phyloP scores from a whole-genome alignment of 2,113 vertebrate genomes.

The Xyliphius kryptos region DNA sequence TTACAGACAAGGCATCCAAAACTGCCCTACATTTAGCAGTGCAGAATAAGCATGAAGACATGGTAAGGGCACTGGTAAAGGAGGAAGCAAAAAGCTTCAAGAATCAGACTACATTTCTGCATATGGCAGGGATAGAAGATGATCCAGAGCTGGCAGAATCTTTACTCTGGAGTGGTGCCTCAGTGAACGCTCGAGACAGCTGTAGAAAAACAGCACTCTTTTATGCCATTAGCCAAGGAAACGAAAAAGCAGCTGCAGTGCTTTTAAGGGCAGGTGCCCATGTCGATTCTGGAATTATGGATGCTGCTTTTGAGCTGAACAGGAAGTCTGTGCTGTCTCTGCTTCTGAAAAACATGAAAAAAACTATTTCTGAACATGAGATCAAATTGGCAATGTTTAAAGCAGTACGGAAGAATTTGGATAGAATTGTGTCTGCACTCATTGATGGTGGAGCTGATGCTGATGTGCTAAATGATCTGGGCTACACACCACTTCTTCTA shows the following conservation, averaged over 20 bases:
- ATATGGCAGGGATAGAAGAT: slow-evolving; percentile 58
- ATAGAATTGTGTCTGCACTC: slow-evolving; percentile 49
- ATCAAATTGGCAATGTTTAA: slow-evolving; percentile 61
- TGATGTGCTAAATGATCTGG: slow-evolving; percentile 51
- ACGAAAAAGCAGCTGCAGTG: slow-evolving; percentile 51
- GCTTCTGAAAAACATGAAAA: slow-evolving; percentile 51
- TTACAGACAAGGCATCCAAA: slow-evolving; percentile 50
- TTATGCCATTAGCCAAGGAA: slow-evolving; percentile 57
- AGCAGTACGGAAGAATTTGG: slow-evolving; percentile 67
- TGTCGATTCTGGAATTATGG: slow-evolving; percentile 32
- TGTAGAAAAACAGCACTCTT: slow-evolving; percentile 58
- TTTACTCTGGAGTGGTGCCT: slow-evolving; percentile 58
- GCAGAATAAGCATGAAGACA: slow-evolving; percentile 47
- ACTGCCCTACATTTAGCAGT: slow-evolving; percentile 59
- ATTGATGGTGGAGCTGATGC: slow-evolving; percentile 60
- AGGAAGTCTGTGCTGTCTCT: slow-evolving; percentile 52
- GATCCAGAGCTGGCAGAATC: slow-evolving; percentile 54
- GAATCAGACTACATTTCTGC: slow-evolving; percentile 58
- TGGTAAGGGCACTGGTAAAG: slow-evolving; percentile 52
- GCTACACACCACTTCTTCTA: slow-evolving; percentile 70
- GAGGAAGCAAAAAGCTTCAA: slow-evolving; percentile 55
- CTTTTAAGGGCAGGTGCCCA: slow-evolving; percentile 50
- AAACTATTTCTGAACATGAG: slow-evolving; percentile 44
- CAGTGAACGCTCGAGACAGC: slow-evolving; percentile 48
- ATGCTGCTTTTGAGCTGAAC: slow-evolving; percentile 58